Conservation (phyloP, 1,140 invertebrate species). For the Drosophila tsacasi region DNA sequence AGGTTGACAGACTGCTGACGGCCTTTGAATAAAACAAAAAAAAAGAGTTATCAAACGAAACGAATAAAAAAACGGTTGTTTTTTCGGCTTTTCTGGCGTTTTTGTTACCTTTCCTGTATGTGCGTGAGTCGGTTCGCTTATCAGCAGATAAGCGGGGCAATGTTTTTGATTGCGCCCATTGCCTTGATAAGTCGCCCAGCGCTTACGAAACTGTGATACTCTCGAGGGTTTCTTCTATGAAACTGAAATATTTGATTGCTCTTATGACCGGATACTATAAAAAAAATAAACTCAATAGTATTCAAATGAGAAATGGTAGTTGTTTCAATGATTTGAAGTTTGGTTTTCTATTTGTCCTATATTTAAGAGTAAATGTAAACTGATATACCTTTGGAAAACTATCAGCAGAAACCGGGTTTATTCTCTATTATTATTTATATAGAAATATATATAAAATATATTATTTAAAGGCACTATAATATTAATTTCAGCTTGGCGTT, state of each 20-base stretch:
- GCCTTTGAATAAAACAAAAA: slow-evolving; percentile 33
- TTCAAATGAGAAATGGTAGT: neutral
- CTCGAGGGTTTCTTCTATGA: neutral
- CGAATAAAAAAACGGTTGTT: slow-evolving; percentile 13
- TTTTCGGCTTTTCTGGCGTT: slow-evolving; percentile 14
- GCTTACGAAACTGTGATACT: slow-evolving; percentile 32
- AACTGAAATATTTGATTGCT: slow-evolving; percentile 2
- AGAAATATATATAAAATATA: neutral
- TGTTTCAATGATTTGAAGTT: neutral
- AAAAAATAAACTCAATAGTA: too few species aligned
- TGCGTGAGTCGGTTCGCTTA: slow-evolving; percentile 57
- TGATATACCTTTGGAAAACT: neutral
- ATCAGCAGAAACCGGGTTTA: neutral
- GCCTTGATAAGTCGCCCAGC: slow-evolving; percentile 54
- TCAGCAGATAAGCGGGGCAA: slow-evolving; percentile 67
- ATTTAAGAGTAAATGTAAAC: neutral
- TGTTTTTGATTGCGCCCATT: slow-evolving; percentile 59
- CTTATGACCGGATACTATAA: neutral
- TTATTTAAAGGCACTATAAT: too few species aligned
- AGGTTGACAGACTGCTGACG: slow-evolving; percentile 39
- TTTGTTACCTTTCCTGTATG: slow-evolving; percentile 24
- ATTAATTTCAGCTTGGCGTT: too few species aligned
- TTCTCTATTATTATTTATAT: neutral
- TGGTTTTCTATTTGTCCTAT: too few species aligned
- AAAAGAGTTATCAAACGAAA: slow-evolving; percentile 54